Evolutionary conservation across 1,140 invertebrate species (phyloP).

Genomic region (Platorchestia sp.): DNA sequence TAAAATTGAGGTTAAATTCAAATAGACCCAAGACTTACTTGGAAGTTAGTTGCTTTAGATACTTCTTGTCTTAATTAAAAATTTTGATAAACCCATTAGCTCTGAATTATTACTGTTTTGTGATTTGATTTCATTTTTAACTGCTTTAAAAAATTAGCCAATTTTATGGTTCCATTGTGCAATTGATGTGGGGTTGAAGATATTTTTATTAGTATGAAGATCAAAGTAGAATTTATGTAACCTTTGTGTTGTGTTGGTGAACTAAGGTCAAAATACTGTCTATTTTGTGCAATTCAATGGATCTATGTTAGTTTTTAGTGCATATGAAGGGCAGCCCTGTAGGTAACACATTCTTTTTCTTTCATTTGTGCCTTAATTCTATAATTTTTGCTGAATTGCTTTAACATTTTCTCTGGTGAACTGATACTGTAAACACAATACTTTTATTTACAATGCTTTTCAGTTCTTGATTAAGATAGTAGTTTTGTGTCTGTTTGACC

Average conservation of each 20-base stretch:
- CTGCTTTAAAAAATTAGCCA: too few relatives aligned
- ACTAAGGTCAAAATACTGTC: not conserved
- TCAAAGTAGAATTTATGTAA: too few relatives aligned
- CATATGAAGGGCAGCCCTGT: not conserved
- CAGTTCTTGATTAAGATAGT: not conserved
- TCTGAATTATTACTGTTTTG: too few relatives aligned
- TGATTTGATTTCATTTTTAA: too few relatives aligned
- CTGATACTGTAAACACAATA: not conserved
- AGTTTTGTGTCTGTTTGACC: not conserved
- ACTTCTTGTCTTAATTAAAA: too few relatives aligned
- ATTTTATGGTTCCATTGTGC: too few relatives aligned
- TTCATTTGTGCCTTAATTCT: not conserved
- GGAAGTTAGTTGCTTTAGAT: too few relatives aligned
- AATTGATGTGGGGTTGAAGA: too few relatives aligned
- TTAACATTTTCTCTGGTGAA: not conserved
- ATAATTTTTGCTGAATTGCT: not conserved
- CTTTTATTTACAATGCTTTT: not conserved
- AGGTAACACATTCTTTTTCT: not conserved
- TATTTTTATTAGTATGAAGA: too few relatives aligned
- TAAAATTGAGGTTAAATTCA: too few relatives aligned
- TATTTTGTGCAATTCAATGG: not conserved
- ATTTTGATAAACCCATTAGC: too few relatives aligned
- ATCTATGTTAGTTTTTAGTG: not conserved
- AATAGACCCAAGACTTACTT: too few relatives aligned
- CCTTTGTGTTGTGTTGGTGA: not conserved